Evolutionary conservation across 2,888 invertebrate species (phyloP), one percentile per base, ranked within the genome.

Genomic region (Machimus atricapillus): DNA sequence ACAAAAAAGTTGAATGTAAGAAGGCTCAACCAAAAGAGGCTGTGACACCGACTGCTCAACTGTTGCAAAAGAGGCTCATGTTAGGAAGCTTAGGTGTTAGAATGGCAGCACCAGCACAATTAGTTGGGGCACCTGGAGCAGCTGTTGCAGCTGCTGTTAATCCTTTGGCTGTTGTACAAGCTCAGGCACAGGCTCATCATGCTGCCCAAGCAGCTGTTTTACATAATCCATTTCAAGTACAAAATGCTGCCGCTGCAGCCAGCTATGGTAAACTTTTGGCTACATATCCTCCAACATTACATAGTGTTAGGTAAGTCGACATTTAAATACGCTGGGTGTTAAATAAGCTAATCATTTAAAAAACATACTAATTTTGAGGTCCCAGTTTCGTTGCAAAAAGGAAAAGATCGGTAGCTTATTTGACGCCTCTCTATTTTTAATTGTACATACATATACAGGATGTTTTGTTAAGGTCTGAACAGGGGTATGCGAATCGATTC

Each of bases 21-120:
- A 97, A 97, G 92, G 97, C 97, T 1, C 97, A 97, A 93, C 97
- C 97, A 34, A 97, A 97, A 92, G 97, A 97, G 91, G 96, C 97
- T 0, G 97, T 97, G 0, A 95, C 95, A 89, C 95, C 95, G 6
- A 95, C 95, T 87, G 94, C 95, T n/a, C 93, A 95, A 89, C 92
- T 95, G 27, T 92, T 96, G 86, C 95, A 95, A 88, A 96, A 96
- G 90, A 93, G 96, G 89, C 94, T 96, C 89, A 95, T 95, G 91
- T 92, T 96, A 89, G 96, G 96, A 90, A 94, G 96, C 9, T 92
- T 96, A 81, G 96, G 96, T 90, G 94, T 94, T 92, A 94, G 93
- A 90, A 92, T 96, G 93, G 93, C 94, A 90, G 94, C 94, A 1
- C 94, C 95, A 8, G 66, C 87, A 79, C 91, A 91, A 23, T 90